These are phyloP conservation scores for Creontiades dilutus DNA, from an alignment of 2,888 invertebrate species.

Conservation along the genomic window DNA sequence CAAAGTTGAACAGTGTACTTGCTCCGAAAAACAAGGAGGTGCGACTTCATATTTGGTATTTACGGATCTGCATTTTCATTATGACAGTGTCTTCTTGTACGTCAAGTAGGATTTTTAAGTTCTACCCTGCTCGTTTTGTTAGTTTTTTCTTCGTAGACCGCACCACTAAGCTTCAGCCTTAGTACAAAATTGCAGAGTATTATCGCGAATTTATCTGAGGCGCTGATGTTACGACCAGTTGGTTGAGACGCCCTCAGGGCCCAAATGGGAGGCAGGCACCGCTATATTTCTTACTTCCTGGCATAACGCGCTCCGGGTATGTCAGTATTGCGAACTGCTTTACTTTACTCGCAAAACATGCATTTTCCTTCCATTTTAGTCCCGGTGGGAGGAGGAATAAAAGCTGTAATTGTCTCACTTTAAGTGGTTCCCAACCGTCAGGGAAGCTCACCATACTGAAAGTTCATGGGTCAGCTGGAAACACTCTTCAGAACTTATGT, in stretches of 20 bases:
- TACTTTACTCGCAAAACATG: slow-evolving; percentile 4
- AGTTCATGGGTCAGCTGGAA: neutral
- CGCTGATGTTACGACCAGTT: neutral
- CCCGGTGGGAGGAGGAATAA: neutral
- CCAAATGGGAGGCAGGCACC: neutral
- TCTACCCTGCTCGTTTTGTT: no score
- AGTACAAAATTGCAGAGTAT: no score
- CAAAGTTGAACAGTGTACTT: no score
- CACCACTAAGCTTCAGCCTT: no score
- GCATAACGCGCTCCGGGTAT: neutral
- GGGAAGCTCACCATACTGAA: neutral
- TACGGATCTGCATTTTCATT: no score
- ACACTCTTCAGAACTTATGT: no score
- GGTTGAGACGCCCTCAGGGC: neutral
- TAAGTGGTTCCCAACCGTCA: neutral
- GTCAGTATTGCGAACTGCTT: neutral
- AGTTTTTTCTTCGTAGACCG: no score
- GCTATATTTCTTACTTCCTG: slow-evolving; percentile 1
- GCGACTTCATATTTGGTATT: no score
- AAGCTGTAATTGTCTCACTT: neutral
- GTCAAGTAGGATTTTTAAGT: no score
- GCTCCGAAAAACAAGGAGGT: no score
- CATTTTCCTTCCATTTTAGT: neutral
- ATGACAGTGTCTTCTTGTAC: no score
- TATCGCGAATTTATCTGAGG: neutral